Conservation (phyloP, 2,888 invertebrate genomes). For the Mylabris sibirica region DNA sequence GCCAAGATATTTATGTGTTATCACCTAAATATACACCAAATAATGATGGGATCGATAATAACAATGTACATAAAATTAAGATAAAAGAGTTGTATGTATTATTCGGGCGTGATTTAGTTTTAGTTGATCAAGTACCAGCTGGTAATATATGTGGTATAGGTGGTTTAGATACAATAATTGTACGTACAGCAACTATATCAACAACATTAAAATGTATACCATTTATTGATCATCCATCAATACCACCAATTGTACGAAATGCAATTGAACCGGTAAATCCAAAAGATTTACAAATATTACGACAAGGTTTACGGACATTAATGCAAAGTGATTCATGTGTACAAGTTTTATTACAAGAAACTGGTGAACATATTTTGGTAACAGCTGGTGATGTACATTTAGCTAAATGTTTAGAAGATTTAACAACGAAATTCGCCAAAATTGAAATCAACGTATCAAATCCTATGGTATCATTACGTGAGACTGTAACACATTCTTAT, state of each 20-base stretch:
- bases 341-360: slow-evolving; percentile 86
- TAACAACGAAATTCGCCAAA: slow-evolving; percentile 82
- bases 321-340: slow-evolving; percentile 97
- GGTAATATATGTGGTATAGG: slow-evolving; percentile 93
- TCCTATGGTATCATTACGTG: slow-evolving; percentile 95
- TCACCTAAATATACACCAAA: slow-evolving; percentile 89
- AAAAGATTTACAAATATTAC: slow-evolving; percentile 76
- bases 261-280: slow-evolving; percentile 89
- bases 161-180: slow-evolving; percentile 81
- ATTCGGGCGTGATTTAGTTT: slow-evolving; percentile 91
- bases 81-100: slow-evolving; percentile 85
- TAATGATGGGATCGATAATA: slow-evolving; percentile 28
- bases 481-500: slow-evolving; percentile 81
- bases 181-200: slow-evolving; percentile 91
- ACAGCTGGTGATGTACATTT: slow-evolving; percentile 98
- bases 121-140: slow-evolving; percentile 80
- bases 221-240: slow-evolving; percentile 82
- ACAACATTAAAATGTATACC: slow-evolving; percentile 83
- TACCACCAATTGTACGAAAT: slow-evolving; percentile 88
- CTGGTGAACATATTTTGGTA: slow-evolving; percentile 92
- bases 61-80: slow-evolving; percentile 65
- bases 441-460: slow-evolving; percentile 89
- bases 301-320: slow-evolving; percentile 81
- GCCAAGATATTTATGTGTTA: slow-evolving; percentile 82
- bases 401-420: slow-evolving; percentile 93